Evolutionary conservation across 2,888 invertebrate species (phyloP).

Genomic region (Plutella xylostella): DNA sequence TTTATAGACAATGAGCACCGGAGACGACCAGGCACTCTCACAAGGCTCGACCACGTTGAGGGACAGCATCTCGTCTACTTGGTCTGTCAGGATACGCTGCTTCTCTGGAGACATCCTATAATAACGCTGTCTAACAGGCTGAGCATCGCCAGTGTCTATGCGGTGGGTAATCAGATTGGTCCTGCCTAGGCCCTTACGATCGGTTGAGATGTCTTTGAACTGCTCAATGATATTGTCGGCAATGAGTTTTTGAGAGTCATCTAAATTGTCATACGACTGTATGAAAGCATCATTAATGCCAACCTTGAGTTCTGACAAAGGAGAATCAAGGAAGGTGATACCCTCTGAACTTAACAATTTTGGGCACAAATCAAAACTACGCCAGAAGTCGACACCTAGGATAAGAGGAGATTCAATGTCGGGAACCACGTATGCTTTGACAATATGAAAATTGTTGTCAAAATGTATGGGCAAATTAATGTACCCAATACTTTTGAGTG

Average conservation of each 20-base stretch:
- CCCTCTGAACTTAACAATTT: not conserved
- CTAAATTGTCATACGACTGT: conserved; percentile 1
- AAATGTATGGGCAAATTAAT: not conserved
- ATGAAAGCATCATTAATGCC: too few relatives aligned
- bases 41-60: conserved; percentile 18
- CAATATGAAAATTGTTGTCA: not conserved
- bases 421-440: conserved; percentile 2
- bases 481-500: not conserved
- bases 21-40: conserved; percentile 23
- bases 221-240: conserved; percentile 9
- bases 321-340: not conserved
- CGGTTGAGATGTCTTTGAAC: conserved; percentile 16
- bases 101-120: conserved; percentile 23
- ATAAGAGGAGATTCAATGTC: not conserved
- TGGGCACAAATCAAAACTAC: not conserved
- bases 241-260: not conserved
- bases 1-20: conserved; percentile 15
- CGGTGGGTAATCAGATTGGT: conserved; percentile 16
- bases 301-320: not conserved
- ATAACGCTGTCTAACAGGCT: conserved; percentile 21
- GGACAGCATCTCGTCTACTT: conserved; percentile 14
- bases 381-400: conserved; percentile 5
- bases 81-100: conserved; percentile 11
- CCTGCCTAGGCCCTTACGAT: conserved; percentile 9
- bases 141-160: conserved; percentile 22